Evolutionary conservation across 2,113 vertebrate genomes (phyloP), one percentile per base, ranked within the genome.

Genomic region (Cebus imitator): DNA sequence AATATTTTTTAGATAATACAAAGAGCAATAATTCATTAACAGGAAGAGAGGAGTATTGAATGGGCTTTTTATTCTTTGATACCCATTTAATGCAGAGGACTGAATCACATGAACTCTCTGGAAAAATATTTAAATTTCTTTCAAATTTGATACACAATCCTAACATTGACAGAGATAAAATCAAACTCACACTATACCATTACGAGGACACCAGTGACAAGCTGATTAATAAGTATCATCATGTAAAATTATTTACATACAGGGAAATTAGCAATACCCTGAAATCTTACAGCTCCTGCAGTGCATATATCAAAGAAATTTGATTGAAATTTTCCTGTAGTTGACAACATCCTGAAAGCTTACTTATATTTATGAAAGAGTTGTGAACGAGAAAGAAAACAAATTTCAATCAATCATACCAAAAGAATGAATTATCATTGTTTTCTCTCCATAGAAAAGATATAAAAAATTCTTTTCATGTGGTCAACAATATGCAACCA

Each of bases 81-180:
- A 70, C 79, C 78, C 58, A 92, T 73, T 79, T 64, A 96, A 68
- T 27, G 35, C 79, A 93, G 72, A 86, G 8, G 30, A 87, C 13
- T 72, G 64, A 70, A 55, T 87, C 37, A 73, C 9, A 88, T 37
- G 35, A 75, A 73, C 21, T 76, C 66, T 37, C 5, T 78, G 45
- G 20, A 76, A 95, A 73, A 55, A 64, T 61, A 80, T 45, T 92
- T 87, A 66, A 90, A 72, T 88, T 64, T 94, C 23, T 94, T 95
- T 88, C 82, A 81, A 84, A 95, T 82, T 93, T 55, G 13, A 23
- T 78, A 52, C 4, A 92, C 13, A 93, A 52, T 61, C 58, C 43
- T 83, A 32, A 93, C n/a, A 94, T 18, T 95, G 75, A 85, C 52
- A 95, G 57, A 88, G 70, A 84, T 27, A 55, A 86, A 76, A 64